A percentile compares a stretch with the other conserved stretches of the same genome.
phyloP scores from a whole-genome alignment of 2,888 invertebrate species.

The Augochlorella aurata region DNA sequence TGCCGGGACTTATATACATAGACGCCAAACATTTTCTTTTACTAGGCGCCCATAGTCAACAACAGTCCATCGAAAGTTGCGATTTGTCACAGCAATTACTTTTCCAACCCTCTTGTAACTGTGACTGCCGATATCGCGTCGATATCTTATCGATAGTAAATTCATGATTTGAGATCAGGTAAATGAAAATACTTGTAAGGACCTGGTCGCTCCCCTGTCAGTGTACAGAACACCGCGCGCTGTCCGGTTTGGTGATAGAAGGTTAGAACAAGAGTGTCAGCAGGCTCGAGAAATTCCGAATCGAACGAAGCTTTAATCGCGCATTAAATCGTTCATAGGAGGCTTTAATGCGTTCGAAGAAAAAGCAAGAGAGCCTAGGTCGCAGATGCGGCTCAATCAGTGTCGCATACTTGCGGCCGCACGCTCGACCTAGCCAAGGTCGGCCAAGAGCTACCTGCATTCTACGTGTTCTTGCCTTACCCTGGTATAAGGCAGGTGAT shows the following conservation, averaged over 20 bases:
- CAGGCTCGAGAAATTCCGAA: not conserved
- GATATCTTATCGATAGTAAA: too few species aligned
- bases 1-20: too few species aligned
- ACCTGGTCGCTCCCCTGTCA: too few species aligned
- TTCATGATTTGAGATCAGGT: too few species aligned
- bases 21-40: too few species aligned
- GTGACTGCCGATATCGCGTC: too few species aligned
- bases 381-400: conserved; percentile 77
- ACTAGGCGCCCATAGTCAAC: too few species aligned
- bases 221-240: too few species aligned
- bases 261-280: not conserved
- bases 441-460: conserved; percentile 76
- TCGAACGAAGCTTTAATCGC: conserved; percentile 37
- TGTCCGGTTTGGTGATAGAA: not conserved
- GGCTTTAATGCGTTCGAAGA: conserved; percentile 61
- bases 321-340: conserved; percentile 32
- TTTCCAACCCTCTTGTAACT: too few species aligned
- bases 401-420: conserved; percentile 73
- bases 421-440: conserved; percentile 81
- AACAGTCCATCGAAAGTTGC: too few species aligned
- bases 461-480: conserved; percentile 80
- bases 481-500: conserved; percentile 71
- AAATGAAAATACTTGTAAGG: not conserved
- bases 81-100: too few species aligned
- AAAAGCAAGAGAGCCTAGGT: conserved; percentile 58